Conservation (phyloP, 2,797 vertebrate genomes). For the Pogonophryne albipinna region DNA sequence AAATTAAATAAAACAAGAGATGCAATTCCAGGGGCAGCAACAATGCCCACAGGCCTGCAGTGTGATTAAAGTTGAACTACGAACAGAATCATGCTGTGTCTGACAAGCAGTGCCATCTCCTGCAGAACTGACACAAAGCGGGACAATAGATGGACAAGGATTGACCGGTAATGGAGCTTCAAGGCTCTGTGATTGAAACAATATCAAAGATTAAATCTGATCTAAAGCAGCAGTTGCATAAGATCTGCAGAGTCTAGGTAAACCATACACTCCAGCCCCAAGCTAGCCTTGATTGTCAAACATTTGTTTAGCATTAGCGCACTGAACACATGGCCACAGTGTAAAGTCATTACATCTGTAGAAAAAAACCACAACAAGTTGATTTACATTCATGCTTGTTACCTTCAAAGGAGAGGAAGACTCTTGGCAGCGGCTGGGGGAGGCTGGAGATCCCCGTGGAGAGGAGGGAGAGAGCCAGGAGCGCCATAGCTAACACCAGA, state of each 20-base stretch:
- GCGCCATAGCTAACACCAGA: conserved; percentile 51
- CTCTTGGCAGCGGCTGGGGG: conserved; percentile 80
- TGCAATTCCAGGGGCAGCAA: conserved; percentile 60
- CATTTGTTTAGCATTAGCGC: conserved; percentile 49
- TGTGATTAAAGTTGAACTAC: conserved; percentile 72
- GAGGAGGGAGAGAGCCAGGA: conserved; percentile 70
- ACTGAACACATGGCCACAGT: conserved; percentile 21
- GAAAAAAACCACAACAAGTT: conserved; percentile 12
- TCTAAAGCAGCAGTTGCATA: neutral
- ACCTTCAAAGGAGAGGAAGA: conserved; percentile 87
- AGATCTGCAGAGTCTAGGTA: conserved; percentile 1
- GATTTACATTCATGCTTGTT: conserved; percentile 46
- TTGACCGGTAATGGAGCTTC: neutral
- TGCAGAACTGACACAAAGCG: conserved; percentile 46
- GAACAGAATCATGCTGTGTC: conserved; percentile 53
- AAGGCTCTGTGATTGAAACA: neutral
- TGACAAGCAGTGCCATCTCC: conserved; percentile 49
- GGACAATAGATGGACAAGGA: conserved; percentile 22
- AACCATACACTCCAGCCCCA: neutral
- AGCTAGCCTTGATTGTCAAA: conserved; percentile 10
- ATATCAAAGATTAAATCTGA: neutral
- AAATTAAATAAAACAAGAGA: conserved; percentile 66
- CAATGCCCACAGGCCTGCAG: conserved; percentile 37
- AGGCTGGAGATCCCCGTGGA: conserved; percentile 65
- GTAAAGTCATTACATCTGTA: conserved; percentile 19